Base-by-base conservation (phyloP, 1,140 invertebrate genomes). In the Calosoma granatense region DNA sequence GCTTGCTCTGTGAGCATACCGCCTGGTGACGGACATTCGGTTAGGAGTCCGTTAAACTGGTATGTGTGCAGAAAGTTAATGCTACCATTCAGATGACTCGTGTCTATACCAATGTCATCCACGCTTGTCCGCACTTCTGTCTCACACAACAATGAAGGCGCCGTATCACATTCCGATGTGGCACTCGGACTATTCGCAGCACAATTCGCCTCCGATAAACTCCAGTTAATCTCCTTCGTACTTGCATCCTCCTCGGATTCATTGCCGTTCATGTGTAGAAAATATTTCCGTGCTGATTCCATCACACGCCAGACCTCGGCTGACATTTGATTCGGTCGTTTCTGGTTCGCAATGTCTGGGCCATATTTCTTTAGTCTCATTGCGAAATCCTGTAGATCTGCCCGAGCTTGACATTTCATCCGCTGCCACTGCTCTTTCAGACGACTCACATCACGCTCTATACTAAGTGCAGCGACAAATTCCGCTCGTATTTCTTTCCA, bases 361-460 rank as follows among this genome's bases (percentile, higher is more conserved):
- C 41, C 41, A 17, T 47, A 47, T 47, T 47, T 47, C 15, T 47
- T 47, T 9, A 47, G 41, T 4, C 41, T 9, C 41, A 47, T 47
- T 17, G 41, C 41, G 15, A 47, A 47, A 17, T 47, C 41, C 17
- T 47, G 41, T 17, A 47, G 15, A 47, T 47, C 41, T 9, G 41
- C 41, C 3, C 41, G 41, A 9, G 41, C 41, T 47, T 47, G 41
- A 47, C 73, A 71, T 59, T 77, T 78, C 76, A 77, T 78, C 51
- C 76, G 66, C 20, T 74, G 65, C 75, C 76, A 77, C 58, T 78
- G 76, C 59, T 77, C 76, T 51, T 72, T 74, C 30, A 78, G 71
- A 54, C 73, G 70, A 55, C 72, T 72, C 41, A 76, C 75, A 53
- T 76, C 75, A 51, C 76, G 68, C 60, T 76, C 76, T 1, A 74